Conservation (phyloP, 2,888 invertebrate species). For the Nephrotoma appendiculata region DNA sequence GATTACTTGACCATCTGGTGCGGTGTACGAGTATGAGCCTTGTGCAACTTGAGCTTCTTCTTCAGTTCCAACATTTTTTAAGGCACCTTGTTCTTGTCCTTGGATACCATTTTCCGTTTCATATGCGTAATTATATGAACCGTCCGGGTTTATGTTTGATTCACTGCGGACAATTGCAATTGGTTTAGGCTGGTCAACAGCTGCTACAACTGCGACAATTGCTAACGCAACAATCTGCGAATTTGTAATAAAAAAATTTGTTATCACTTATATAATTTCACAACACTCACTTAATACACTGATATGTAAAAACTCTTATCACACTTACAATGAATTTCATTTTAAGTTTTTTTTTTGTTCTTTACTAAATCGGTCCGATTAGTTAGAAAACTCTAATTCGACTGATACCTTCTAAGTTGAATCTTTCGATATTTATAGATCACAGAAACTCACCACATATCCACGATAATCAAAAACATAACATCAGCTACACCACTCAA, state of each 20-base stretch:
- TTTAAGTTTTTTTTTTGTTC: neutral
- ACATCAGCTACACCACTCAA: neutral
- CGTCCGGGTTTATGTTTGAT: constrained; percentile 52
- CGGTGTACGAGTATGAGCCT: constrained; percentile 46
- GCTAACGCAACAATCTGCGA: constrained; percentile 15
- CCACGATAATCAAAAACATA: neutral
- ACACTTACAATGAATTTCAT: constrained; percentile 20
- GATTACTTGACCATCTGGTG: constrained; percentile 46
- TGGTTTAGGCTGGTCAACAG: constrained; percentile 35
- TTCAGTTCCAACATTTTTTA: constrained; percentile 40
- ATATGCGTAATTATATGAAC: constrained; percentile 38
- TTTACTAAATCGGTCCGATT: neutral
- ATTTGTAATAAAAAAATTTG: neutral
- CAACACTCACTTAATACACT: neutral
- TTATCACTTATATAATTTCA: neutral
- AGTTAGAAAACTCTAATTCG: neutral
- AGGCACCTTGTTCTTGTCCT: constrained; percentile 41
- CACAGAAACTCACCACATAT: neutral
- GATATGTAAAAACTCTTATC: neutral
- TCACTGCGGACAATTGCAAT: constrained; percentile 53
- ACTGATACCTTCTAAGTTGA: neutral
- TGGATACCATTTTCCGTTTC: constrained; percentile 44
- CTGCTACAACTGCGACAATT: constrained; percentile 16
- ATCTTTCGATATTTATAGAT: neutral
- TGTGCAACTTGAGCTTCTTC: constrained; percentile 42